Conservation (phyloP, 2,113 vertebrate species). For the Ciconia maguari region DNA sequence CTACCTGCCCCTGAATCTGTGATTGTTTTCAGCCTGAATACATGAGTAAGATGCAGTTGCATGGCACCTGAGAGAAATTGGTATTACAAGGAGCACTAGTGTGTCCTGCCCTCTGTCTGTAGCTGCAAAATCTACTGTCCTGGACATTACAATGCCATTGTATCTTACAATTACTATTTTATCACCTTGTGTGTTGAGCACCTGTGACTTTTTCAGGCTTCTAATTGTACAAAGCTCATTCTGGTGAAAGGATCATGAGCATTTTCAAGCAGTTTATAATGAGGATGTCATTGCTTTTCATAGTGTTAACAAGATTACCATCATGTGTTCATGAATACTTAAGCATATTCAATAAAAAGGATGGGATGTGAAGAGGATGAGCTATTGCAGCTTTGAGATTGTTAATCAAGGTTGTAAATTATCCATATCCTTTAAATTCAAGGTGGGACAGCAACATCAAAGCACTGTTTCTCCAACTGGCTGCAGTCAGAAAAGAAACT, state of each 20-base stretch:
- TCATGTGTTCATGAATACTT: slow-evolving; percentile 72
- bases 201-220: slow-evolving; percentile 62
- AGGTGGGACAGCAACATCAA: neutral
- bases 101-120: neutral
- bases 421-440: slow-evolving; percentile 37
- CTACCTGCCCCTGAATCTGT: neutral
- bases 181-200: slow-evolving; percentile 63
- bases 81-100: neutral
- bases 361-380: slow-evolving; percentile 57
- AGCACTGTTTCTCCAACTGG: neutral
- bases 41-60: neutral
- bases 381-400: slow-evolving; percentile 26
- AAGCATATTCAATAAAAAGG: slow-evolving; percentile 53
- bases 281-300: slow-evolving; percentile 73
- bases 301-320: slow-evolving; percentile 72
- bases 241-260: slow-evolving; percentile 71
- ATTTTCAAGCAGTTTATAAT: slow-evolving; percentile 74
- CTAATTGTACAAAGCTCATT: slow-evolving; percentile 73
- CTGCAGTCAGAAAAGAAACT: slow-evolving; percentile 26
- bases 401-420: slow-evolving; percentile 65
- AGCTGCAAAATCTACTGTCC: neutral
- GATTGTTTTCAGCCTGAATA: neutral
- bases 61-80: neutral
- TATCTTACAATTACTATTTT: slow-evolving; percentile 63
- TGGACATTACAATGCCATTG: slow-evolving; percentile 28